Evolutionary conservation across 2,797 vertebrate species (phyloP).

Genomic region (Acanthurus tractus): DNA sequence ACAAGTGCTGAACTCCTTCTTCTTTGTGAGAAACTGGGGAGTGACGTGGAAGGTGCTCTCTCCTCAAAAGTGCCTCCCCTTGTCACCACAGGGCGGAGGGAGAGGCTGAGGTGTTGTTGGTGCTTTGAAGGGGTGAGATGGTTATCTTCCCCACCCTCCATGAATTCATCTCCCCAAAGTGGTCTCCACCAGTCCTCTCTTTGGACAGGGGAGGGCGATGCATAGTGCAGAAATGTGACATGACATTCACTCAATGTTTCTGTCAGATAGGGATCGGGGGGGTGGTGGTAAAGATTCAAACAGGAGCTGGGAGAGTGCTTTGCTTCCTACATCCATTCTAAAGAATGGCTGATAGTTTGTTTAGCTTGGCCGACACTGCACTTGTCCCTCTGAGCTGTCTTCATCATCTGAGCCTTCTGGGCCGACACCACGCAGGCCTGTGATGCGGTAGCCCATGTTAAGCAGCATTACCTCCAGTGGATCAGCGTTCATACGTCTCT

Average conservation of each 20-base stretch:
- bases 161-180: conserved; percentile 67
- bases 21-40: conserved; percentile 62
- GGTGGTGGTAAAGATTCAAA: conserved; percentile 62
- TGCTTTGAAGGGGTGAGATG: conserved; percentile 60
- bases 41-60: conserved; percentile 68
- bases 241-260: conserved; percentile 75
- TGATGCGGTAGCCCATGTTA: conserved; percentile 99
- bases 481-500: conserved; percentile 97
- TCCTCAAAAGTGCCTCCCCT: conserved; percentile 52
- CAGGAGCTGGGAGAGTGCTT: conserved; percentile 61
- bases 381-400: conserved; percentile 96
- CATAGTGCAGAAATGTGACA: conserved; percentile 82
- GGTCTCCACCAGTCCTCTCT: conserved; percentile 64
- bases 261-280: conserved; percentile 56
- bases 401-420: conserved; percentile 94
- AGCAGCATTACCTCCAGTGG: conserved; percentile 98
- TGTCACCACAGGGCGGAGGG: conserved; percentile 36
- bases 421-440: conserved; percentile 92
- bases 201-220: conserved; percentile 66
- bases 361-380: conserved; percentile 99
- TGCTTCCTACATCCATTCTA: conserved; percentile 66
- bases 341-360: conserved; percentile 41
- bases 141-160: conserved; percentile 42
- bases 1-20: conserved; percentile 64
- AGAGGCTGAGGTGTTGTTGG: conserved; percentile 61